Evolutionary conservation across 2,888 invertebrate species (phyloP).

Genomic region (Mesopsocus fuscifrons): DNA sequence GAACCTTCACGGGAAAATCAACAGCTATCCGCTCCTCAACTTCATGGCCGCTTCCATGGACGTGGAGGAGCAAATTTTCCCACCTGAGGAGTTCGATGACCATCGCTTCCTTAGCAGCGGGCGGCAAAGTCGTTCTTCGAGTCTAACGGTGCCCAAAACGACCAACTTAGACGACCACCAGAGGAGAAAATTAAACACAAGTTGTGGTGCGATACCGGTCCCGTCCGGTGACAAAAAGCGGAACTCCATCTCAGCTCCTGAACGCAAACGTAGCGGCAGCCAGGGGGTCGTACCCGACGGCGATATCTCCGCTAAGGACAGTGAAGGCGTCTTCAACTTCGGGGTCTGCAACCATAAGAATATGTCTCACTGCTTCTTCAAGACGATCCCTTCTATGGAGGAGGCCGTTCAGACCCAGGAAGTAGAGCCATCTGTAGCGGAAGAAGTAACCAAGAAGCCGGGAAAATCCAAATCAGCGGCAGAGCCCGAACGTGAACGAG

Average conservation of each 20-base stretch:
- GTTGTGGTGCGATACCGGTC: background rate
- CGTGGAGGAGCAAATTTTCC: background rate
- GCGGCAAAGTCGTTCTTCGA: constrained; percentile 30
- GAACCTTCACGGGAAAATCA: constrained; percentile 1
- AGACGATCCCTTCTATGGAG: background rate
- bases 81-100: constrained; percentile 4
- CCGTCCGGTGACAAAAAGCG: constrained; percentile 3
- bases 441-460: constrained; percentile 1
- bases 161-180: constrained; percentile 12
- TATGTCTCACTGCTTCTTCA: background rate
- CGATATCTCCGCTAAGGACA: constrained; percentile 3
- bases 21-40: constrained; percentile 7
- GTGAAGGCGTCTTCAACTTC: constrained; percentile 5
- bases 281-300: background rate
- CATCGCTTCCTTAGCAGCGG: constrained; percentile 17
- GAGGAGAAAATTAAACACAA: constrained; percentile 3
- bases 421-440: background rate
- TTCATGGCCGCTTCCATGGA: constrained; percentile 17
- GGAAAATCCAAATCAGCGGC: constrained; percentile 29
- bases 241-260: background rate
- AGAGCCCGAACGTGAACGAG: constrained; percentile 31
- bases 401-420: background rate
- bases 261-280: too few species aligned
- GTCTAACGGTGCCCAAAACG: constrained; percentile 29
- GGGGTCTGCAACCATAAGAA: constrained; percentile 4